phyloP scores from a whole-genome alignment of 92 coral and sea anemone species.

The Epizoanthus scotinus region DNA sequence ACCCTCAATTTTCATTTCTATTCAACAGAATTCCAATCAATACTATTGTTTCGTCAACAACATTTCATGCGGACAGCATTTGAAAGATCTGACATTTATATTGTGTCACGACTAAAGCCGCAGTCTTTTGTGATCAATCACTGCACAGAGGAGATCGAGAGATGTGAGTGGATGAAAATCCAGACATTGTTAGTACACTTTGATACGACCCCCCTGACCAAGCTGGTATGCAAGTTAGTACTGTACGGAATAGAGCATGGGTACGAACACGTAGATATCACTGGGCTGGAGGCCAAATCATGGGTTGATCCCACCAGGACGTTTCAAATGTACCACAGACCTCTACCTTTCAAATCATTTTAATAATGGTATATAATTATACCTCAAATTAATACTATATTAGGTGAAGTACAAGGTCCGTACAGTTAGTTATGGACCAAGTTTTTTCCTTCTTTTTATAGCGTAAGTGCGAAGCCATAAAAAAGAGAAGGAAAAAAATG shows the following conservation, averaged over 20 bases:
- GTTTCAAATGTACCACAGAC: slow-evolving; percentile 67
- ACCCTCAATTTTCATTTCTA: no score
- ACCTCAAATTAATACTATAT: no score
- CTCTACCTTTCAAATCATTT: slow-evolving; percentile 52
- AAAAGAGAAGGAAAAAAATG: no score
- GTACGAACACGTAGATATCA: slow-evolving; percentile 77
- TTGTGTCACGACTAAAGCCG: slow-evolving; percentile 80
- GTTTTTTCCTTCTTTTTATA: no score
- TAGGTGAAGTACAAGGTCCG: no score
- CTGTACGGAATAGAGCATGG: slow-evolving; percentile 76
- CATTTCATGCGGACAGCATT: slow-evolving; percentile 77
- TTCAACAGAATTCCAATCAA: slow-evolving; percentile 74
- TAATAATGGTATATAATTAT: slow-evolving; percentile 3
- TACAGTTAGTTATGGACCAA: no score
- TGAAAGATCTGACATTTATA: slow-evolving; percentile 79
- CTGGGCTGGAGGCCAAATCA: slow-evolving; percentile 61
- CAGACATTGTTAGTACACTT: slow-evolving; percentile 55
- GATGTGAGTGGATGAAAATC: slow-evolving; percentile 82
- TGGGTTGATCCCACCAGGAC: slow-evolving; percentile 78
- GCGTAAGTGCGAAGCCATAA: no score
- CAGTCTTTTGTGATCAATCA: slow-evolving; percentile 54
- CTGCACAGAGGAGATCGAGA: slow-evolving; percentile 78
- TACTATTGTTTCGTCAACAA: slow-evolving; percentile 80
- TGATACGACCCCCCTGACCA: slow-evolving; percentile 75
- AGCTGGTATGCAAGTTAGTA: slow-evolving; percentile 68